Conservation (phyloP, 2,888 invertebrate species). For the Schizotus pectinicornis region DNA sequence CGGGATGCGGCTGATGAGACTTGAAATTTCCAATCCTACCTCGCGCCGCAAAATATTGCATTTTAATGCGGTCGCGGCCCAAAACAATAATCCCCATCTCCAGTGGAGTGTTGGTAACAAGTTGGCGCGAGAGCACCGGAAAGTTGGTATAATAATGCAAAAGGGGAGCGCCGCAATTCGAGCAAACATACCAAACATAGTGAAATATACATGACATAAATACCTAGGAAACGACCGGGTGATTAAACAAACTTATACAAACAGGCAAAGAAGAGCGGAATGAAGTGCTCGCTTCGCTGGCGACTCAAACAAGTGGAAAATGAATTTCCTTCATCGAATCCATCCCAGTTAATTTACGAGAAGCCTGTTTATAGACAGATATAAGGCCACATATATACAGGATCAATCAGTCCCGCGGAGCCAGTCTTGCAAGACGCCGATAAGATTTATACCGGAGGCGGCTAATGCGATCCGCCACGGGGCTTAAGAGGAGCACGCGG, state of each 20-base stretch:
- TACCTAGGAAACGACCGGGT: slow-evolving; percentile 49
- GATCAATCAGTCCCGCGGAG: slow-evolving; percentile 57
- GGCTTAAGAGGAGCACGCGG: slow-evolving; percentile 21
- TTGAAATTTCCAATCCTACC: background rate
- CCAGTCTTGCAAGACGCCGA: slow-evolving; percentile 60
- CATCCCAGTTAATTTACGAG: slow-evolving; percentile 60
- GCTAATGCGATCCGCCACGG: slow-evolving; percentile 22
- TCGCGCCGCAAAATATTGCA: slow-evolving; percentile 6
- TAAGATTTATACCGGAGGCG: slow-evolving; percentile 55
- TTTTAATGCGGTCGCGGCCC: slow-evolving; percentile 16
- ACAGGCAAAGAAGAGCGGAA: slow-evolving; percentile 52
- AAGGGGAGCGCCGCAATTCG: slow-evolving; percentile 6
- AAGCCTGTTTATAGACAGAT: slow-evolving; percentile 60
- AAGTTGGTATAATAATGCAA: slow-evolving; percentile 20
- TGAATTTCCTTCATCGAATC: slow-evolving; percentile 61
- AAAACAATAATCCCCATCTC: slow-evolving; percentile 28
- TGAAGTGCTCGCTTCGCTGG: slow-evolving; percentile 56
- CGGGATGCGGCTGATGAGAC: background rate
- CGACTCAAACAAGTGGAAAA: slow-evolving; percentile 61
- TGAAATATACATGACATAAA: slow-evolving; percentile 47
- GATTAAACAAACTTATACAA: slow-evolving; percentile 55
- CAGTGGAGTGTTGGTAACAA: slow-evolving; percentile 17
- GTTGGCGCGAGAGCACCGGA: slow-evolving; percentile 19
- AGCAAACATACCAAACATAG: slow-evolving; percentile 22
- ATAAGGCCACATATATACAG: slow-evolving; percentile 52